A percentile compares a stretch with the other conserved stretches of the same genome.
Conservation (phyloP, 2,888 invertebrate species). For the Cartodere bifasciata region DNA sequence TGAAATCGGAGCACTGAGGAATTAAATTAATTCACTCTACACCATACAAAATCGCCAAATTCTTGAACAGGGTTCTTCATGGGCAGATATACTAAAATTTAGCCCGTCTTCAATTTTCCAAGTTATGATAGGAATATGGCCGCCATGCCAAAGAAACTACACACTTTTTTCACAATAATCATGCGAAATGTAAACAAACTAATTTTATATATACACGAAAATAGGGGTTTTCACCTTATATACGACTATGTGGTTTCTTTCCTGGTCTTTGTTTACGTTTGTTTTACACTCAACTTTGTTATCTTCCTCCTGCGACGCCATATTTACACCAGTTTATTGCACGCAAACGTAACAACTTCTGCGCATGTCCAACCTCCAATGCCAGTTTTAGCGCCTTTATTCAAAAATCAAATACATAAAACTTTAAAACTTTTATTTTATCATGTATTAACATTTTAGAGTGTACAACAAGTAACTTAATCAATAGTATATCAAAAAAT, state of each 20-base stretch:
- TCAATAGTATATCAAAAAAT: too few relatives aligned
- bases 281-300: slow-evolving; percentile 31
- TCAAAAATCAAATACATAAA: too few relatives aligned
- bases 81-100: too few relatives aligned
- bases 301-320: slow-evolving; percentile 34
- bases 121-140: slow-evolving; percentile 32
- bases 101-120: slow-evolving; percentile 24
- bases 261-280: slow-evolving; percentile 30
- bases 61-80: slow-evolving; percentile 18
- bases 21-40: slow-evolving; percentile 23
- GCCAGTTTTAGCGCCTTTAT: too few relatives aligned
- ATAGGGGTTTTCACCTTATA: slow-evolving; percentile 34
- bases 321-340: slow-evolving; percentile 30
- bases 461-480: too few relatives aligned
- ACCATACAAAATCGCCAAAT: slow-evolving; percentile 21
- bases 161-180: slow-evolving; percentile 30
- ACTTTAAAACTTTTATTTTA: too few relatives aligned
- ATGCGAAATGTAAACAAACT: slow-evolving; percentile 30
- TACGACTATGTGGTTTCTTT: slow-evolving; percentile 31
- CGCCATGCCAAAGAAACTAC: slow-evolving; percentile 32
- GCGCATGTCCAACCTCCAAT: slow-evolving; percentile 1
- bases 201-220: slow-evolving; percentile 30
- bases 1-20: slow-evolving; percentile 22
- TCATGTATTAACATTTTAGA: too few relatives aligned
- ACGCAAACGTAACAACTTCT: slow-evolving; percentile 17